Evolutionary conservation across 2,888 invertebrate species (phyloP).

Genomic region (Metallyticus violacea): DNA sequence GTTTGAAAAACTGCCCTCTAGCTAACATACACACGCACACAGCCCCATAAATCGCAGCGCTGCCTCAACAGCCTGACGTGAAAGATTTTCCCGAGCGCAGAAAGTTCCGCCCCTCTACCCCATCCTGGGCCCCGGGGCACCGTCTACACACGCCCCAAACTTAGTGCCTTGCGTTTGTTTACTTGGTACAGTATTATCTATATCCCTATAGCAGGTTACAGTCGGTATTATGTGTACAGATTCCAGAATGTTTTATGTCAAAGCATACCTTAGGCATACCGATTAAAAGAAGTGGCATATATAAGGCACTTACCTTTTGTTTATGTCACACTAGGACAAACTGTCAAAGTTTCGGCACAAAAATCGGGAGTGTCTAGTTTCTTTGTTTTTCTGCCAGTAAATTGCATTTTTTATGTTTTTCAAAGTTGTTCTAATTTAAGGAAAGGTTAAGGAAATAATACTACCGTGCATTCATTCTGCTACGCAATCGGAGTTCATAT

Average conservation of each 20-base stretch:
- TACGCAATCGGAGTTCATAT: no score
- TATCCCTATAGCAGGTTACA: not conserved
- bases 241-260: not conserved
- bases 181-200: not conserved
- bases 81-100: no score
- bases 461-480: no score
- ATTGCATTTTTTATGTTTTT: no score
- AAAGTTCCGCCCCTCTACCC: not conserved
- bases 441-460: no score
- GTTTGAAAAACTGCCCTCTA: not conserved
- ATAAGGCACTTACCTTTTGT: no score
- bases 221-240: not conserved
- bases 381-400: no score
- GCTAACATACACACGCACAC: not conserved
- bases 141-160: not conserved
- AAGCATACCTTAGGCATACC: not conserved
- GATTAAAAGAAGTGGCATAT: not conserved
- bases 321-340: no score
- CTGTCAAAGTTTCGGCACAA: no score
- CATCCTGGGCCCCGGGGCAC: not conserved
- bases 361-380: no score
- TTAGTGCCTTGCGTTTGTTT: not conserved
- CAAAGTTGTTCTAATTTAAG: no score
- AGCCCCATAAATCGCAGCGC: not conserved
- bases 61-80: not conserved